A percentile compares a stretch with the other conserved stretches of the same genome.
Conservation (phyloP, 2,113 vertebrate species). For the Pedionomus torquatus region DNA sequence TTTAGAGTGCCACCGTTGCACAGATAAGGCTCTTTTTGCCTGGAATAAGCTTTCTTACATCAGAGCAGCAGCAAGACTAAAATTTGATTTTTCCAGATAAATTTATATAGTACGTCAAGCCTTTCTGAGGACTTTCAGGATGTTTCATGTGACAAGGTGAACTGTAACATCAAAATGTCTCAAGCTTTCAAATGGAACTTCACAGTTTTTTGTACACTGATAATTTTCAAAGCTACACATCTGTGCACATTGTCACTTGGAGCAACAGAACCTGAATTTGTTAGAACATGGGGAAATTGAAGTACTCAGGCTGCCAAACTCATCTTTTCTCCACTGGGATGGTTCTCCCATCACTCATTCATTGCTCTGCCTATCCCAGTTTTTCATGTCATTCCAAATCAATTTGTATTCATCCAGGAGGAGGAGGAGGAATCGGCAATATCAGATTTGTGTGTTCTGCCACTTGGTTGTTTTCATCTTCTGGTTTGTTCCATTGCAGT, state of each 20-base stretch:
- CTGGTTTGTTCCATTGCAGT: background rate
- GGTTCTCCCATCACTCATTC: background rate
- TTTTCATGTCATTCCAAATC: constrained; percentile 4
- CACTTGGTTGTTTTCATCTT: background rate
- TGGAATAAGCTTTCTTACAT: background rate
- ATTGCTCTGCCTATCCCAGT: background rate
- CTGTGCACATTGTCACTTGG: background rate
- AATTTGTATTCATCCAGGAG: background rate
- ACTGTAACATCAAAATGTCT: background rate
- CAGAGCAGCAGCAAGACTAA: background rate
- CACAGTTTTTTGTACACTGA: background rate
- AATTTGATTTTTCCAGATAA: background rate
- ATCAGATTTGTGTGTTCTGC: background rate
- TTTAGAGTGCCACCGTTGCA: background rate
- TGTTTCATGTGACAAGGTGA: background rate
- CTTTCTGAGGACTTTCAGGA: background rate
- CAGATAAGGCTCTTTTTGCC: background rate
- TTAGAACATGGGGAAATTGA: background rate
- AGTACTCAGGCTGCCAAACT: background rate
- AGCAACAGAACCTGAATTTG: background rate
- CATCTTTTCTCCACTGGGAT: background rate
- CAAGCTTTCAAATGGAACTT: background rate
- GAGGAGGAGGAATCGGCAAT: background rate
- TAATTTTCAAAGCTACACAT: background rate
- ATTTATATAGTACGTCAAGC: background rate